Evolutionary conservation across 2,797 vertebrate genomes (phyloP).

Genomic region (Merluccius polli): DNA sequence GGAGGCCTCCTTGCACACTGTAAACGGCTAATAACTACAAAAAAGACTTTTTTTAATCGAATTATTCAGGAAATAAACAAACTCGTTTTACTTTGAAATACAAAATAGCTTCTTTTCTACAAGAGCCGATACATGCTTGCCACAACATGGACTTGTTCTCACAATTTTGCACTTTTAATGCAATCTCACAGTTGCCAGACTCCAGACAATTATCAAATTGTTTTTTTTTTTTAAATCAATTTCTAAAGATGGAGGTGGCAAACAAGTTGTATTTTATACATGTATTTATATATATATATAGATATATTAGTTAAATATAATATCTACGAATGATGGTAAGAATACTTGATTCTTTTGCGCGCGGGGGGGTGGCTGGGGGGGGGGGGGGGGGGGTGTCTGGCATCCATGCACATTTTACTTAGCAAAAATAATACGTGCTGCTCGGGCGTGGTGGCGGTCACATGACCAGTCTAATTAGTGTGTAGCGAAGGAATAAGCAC

Average conservation of each 20-base stretch:
- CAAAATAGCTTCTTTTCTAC: constrained; percentile 77
- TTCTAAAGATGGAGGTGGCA: constrained; percentile 66
- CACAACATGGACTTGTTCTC: constrained; percentile 69
- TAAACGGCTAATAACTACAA: constrained; percentile 79
- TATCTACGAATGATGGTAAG: constrained; percentile 58
- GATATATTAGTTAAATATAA: constrained; percentile 66
- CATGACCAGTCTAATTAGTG: constrained; percentile 50
- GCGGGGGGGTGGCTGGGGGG: constrained; percentile 13
- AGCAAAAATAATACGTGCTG: constrained; percentile 67
- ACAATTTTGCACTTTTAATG: constrained; percentile 48
- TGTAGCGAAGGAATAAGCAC: constrained; percentile 55
- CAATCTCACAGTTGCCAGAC: constrained; percentile 69
- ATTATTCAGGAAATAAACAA: constrained; percentile 77
- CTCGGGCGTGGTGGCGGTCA: constrained; percentile 56
- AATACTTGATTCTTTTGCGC: constrained; percentile 57
- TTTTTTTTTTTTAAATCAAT: constrained; percentile 60
- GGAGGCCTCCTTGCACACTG: constrained; percentile 53
- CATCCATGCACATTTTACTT: constrained; percentile 75
- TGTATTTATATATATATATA: constrained; percentile 52
- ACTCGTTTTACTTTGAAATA: constrained; percentile 64
- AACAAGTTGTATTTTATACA: constrained; percentile 61
- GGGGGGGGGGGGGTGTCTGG: constrained; percentile 45
- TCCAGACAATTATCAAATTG: constrained; percentile 50
- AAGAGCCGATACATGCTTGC: constrained; percentile 76
- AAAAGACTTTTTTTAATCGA: constrained; percentile 65